Percentiles rank a stretch among this genome's conserved stretches.
phyloP scores from a whole-genome alignment of 2,888 invertebrate species.

The Pristionchus mayeri region DNA sequence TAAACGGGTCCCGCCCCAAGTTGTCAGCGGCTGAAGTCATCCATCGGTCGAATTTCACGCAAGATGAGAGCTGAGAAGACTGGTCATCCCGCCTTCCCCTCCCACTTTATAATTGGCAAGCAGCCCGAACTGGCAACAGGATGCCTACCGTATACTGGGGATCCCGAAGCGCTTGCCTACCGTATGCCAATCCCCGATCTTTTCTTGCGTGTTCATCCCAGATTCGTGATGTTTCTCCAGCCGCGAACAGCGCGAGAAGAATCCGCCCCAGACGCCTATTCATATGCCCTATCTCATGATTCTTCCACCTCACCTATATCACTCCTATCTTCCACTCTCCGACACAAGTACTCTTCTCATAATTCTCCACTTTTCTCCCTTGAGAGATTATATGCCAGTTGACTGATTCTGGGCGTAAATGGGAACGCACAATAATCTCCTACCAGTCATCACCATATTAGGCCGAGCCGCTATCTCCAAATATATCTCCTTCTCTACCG shows the following conservation, averaged over 20 bases:
- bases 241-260: no score
- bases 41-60: conserved; percentile 39
- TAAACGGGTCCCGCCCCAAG: conserved; percentile 5
- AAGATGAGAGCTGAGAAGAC: conserved; percentile 2
- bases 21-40: conserved; percentile 2
- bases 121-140: neutral
- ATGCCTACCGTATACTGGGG: neutral
- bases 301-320: neutral
- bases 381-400: no score
- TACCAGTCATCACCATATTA: neutral
- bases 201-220: no score
- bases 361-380: neutral
- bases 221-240: no score
- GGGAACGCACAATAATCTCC: no score
- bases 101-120: conserved; percentile 31
- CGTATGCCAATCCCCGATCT: neutral
- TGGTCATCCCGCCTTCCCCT: neutral
- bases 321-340: neutral
- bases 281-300: neutral
- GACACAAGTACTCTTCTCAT: neutral
- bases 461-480: neutral
- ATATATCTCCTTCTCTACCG: neutral
- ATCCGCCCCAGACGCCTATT: no score
- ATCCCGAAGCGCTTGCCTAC: neutral
- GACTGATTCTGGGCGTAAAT: no score